phyloP scores from a whole-genome alignment of 1,140 invertebrate species.

The Planococcus citri region DNA sequence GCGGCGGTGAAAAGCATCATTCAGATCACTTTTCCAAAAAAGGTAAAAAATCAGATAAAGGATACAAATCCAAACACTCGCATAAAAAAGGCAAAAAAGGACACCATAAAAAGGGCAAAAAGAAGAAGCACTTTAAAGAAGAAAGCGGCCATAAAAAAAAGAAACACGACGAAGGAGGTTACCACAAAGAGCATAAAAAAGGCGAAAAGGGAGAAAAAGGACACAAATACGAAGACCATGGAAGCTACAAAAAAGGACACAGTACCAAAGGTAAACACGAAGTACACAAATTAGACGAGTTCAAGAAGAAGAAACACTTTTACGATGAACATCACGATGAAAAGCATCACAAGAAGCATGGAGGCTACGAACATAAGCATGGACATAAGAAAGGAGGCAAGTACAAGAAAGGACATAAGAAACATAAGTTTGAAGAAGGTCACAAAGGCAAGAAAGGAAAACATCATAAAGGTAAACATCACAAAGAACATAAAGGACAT shows the following conservation, averaged over 20 bases:
- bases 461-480: conserved; percentile 45
- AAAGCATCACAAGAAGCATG: conserved; percentile 47
- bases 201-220: conserved; percentile 49
- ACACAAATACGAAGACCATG: conserved; percentile 48
- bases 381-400: conserved; percentile 53
- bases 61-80: conserved; percentile 44
- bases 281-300: conserved; percentile 55
- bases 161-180: conserved; percentile 42
- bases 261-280: conserved; percentile 51
- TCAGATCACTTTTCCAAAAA: conserved; percentile 42
- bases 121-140: conserved; percentile 48
- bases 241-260: conserved; percentile 48
- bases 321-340: conserved; percentile 50
- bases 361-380: conserved; percentile 45
- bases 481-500: conserved; percentile 50
- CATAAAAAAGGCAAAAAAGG: conserved; percentile 52
- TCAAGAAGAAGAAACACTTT: conserved; percentile 56
- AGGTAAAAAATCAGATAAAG: conserved; percentile 44
- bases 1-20: conserved; percentile 34
- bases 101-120: conserved; percentile 50
- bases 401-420: conserved; percentile 58
- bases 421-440: conserved; percentile 47
- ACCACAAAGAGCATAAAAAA: conserved; percentile 37
- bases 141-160: conserved; percentile 50
- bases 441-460: conserved; percentile 47